Base-by-base conservation (phyloP, 2,888 invertebrate genomes). In the Ophion costatus region DNA sequence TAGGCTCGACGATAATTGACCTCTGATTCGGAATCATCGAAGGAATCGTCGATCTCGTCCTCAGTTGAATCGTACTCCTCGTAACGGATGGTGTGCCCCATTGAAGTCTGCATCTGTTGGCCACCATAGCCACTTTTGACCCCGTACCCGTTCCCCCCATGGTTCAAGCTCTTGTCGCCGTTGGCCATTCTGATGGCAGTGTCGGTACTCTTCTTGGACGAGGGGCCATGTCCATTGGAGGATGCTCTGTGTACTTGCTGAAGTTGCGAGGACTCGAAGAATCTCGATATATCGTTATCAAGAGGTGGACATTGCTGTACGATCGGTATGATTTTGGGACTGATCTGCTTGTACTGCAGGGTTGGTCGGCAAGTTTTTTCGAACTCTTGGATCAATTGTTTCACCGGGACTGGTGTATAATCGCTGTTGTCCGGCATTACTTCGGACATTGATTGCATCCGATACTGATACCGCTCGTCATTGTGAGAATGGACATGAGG, bases 291-390 rank as follows among this genome's bases (percentile, higher is more conserved):
- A 57, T 93, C 92, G 73, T 89, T 92, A 42, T 92, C 91, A 2
- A 91, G 45, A 0, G 91, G 87, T 0, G 91, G 88, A 64, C 89
- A 90, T 20, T 91, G 91, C 45, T 91, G 91, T 7, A 89, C 82
- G 4, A 90, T 89, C 42, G 92, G 91, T 77, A 90, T 89, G 45
- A 89, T 84, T 83, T 90, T 92, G 0, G 92, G 90, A 76, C 93
- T 92, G 64, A 94, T 94, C 87, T 95, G 94, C 87, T 95, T 95
- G 88, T 95, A 94, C 80, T 94, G 94, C 90, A 95, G 93, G 6
- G 94, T 90, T 0, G 95, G 95, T 91, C 95, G 93, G n/a, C 94
- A 94, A n/a, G 95, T 95, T 89, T 95, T 95, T 89, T 96, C 96
- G 88, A 96, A 96, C 87, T 94, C 95, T 84, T 95, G 94, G 71